Conservation (phyloP, 2,888 invertebrate species). For the Xylocampa areola region DNA sequence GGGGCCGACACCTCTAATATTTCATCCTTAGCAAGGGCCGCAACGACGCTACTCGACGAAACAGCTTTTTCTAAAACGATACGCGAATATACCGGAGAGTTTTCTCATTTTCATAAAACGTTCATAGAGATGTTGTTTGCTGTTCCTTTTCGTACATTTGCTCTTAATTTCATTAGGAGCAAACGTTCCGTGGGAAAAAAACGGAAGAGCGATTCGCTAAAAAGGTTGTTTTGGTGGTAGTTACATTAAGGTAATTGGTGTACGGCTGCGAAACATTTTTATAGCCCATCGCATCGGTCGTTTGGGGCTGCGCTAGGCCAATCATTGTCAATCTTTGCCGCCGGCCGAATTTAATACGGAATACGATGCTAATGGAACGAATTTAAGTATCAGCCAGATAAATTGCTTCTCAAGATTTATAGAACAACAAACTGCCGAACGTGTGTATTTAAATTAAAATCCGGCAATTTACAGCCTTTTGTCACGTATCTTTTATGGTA, state of each 20-base stretch:
- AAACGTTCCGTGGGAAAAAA: constrained; percentile 76
- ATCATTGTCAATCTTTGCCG: constrained; percentile 83
- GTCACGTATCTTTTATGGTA: constrained; percentile 37
- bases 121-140: constrained; percentile 60
- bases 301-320: constrained; percentile 80
- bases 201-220: constrained; percentile 78
- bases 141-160: constrained; percentile 68
- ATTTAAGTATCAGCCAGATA: constrained; percentile 79
- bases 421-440: constrained; percentile 73
- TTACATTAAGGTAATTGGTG: constrained; percentile 88
- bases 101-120: constrained; percentile 78
- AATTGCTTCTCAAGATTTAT: constrained; percentile 82
- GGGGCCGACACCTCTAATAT: constrained; percentile 83
- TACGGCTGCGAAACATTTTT: constrained; percentile 86
- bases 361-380: constrained; percentile 82
- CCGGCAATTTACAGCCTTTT: constrained; percentile 65
- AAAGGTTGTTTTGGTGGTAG: constrained; percentile 86
- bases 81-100: constrained; percentile 63
- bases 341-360: constrained; percentile 79
- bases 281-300: constrained; percentile 81
- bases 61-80: constrained; percentile 69
- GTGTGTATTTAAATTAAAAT: constrained; percentile 71
- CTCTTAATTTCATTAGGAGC: constrained; percentile 83
- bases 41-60: constrained; percentile 63
- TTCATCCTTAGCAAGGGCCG: constrained; percentile 78